Conservation (phyloP, 2,797 vertebrate genomes). For the Falco naumanni region DNA sequence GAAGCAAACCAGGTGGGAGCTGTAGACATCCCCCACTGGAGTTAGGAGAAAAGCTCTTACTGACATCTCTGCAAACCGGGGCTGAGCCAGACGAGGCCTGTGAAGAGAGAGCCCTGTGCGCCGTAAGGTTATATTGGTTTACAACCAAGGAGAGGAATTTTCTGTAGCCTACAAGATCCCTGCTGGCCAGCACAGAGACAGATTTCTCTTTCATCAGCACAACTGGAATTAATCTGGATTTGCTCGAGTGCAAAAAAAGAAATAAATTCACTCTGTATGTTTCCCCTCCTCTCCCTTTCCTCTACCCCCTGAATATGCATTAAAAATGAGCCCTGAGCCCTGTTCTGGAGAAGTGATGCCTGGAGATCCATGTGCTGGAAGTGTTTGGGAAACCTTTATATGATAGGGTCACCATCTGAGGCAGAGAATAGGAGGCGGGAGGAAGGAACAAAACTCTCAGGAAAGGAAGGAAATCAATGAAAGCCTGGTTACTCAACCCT, state of each 20-base stretch:
- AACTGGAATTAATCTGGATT: slow-evolving; percentile 25
- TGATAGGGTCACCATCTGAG: neutral
- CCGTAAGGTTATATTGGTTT: neutral
- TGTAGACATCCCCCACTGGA: neutral
- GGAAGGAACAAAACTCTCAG: neutral
- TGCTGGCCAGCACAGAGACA: neutral
- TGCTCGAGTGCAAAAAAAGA: neutral
- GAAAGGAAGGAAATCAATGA: neutral
- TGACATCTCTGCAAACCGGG: neutral
- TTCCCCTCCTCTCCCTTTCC: neutral
- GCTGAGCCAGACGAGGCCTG: neutral
- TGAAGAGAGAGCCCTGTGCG: neutral
- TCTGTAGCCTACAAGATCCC: neutral
- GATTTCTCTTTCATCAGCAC: slow-evolving; percentile 9
- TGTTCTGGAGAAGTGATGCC: neutral
- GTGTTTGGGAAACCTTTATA: neutral
- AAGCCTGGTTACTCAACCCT: neutral
- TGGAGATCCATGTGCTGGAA: neutral
- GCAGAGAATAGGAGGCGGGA: neutral
- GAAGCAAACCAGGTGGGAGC: neutral
- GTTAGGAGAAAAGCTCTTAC: neutral
- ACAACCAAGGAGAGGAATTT: neutral
- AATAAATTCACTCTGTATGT: neutral
- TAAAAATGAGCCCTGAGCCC: neutral
- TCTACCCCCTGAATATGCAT: neutral